These are phyloP conservation scores for Patella depressa DNA, from an alignment of 2,888 invertebrate species.

Conservation along the genomic window DNA sequence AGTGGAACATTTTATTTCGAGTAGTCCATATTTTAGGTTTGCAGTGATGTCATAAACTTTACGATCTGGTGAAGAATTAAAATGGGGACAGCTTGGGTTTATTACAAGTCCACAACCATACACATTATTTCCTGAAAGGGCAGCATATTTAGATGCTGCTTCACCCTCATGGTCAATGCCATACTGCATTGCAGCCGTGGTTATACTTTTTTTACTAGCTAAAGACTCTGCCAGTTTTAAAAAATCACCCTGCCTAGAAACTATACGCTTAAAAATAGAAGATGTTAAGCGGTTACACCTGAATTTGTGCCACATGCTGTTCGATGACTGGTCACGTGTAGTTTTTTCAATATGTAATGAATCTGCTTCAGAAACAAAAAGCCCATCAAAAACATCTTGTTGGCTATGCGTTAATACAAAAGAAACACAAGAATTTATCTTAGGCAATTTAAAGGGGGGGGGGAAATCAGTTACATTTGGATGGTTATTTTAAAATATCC, in stretches of 20 bases:
- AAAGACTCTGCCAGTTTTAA: too few species aligned
- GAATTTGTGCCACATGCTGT: slow-evolving; percentile 5
- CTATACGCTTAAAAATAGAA: not conserved
- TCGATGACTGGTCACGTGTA: not conserved
- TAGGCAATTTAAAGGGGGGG: not conserved
- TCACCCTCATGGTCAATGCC: too few species aligned
- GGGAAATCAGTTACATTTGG: not conserved
- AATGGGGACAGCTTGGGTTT: not conserved
- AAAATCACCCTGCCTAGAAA: not conserved
- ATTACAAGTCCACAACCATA: too few species aligned
- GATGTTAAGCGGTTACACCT: not conserved
- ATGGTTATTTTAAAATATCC: not conserved
- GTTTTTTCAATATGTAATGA: not conserved
- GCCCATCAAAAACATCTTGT: not conserved
- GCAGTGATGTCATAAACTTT: not conserved
- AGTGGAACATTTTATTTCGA: slow-evolving; percentile 2
- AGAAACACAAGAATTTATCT: not conserved
- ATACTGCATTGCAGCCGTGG: too few species aligned
- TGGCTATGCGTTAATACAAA: not conserved
- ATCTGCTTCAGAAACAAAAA: not conserved
- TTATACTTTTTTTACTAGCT: not conserved
- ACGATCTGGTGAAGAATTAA: slow-evolving; percentile 1
- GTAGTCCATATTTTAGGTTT: not conserved
- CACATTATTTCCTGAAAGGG: too few species aligned
- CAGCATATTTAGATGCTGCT: too few species aligned